These are phyloP conservation scores for Solea senegalensis DNA, from an alignment of 2,113 vertebrate genomes.

Conservation along the genomic window DNA sequence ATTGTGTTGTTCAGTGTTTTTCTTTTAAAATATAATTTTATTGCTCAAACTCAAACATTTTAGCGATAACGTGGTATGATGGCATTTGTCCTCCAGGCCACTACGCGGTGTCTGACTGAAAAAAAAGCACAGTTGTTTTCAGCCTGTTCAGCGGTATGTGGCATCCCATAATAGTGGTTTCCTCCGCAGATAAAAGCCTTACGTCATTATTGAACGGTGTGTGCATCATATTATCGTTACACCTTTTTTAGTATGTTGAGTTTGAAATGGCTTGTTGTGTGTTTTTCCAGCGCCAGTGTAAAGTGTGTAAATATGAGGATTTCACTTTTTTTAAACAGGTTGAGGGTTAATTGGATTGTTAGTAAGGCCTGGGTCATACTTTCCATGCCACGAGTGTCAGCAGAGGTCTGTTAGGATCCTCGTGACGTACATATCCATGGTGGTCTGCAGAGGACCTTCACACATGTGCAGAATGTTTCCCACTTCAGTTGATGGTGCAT, in stretches of 20 bases:
- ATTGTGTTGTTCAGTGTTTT: conserved; percentile 11
- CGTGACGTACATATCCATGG: no score
- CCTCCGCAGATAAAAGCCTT: background rate
- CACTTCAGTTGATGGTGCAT: no score
- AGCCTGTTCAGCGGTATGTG: background rate
- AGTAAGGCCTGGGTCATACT: no score
- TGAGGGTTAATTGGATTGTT: background rate
- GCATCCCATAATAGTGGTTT: background rate
- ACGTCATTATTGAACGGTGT: background rate
- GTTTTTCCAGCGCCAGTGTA: background rate
- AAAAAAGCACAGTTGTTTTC: background rate
- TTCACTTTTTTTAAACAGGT: conserved; percentile 6
- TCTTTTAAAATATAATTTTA: no score
- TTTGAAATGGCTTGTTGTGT: conserved; percentile 2
- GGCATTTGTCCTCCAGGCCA: background rate
- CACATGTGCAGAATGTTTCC: no score
- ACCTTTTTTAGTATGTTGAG: background rate
- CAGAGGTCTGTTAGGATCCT: no score
- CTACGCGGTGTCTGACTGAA: conserved; percentile 39
- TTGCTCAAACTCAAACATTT: no score
- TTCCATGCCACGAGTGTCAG: no score
- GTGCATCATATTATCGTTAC: background rate
- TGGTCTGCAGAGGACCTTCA: no score
- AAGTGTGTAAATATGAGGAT: conserved; percentile 3
- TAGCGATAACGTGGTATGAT: no score